phyloP scores from a whole-genome alignment of 2,888 invertebrate species.

The Abrostola triplasia region DNA sequence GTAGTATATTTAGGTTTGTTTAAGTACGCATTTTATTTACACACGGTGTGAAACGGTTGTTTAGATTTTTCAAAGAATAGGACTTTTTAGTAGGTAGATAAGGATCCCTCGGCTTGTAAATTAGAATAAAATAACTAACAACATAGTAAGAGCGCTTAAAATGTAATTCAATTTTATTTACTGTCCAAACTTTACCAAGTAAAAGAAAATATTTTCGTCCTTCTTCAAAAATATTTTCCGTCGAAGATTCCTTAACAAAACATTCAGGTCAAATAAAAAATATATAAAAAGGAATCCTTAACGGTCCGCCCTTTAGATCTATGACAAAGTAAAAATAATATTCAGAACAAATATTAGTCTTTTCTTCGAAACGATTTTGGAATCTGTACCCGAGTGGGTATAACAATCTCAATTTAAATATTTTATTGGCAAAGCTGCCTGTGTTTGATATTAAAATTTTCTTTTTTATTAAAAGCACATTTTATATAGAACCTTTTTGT shows the following conservation, averaged over 20 bases:
- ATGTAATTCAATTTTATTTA: too few species aligned
- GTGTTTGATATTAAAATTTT: background rate
- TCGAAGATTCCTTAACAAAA: background rate
- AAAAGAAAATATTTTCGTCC: background rate
- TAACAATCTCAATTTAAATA: conserved; percentile 1
- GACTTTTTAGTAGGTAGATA: too few species aligned
- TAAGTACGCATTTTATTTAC: too few species aligned
- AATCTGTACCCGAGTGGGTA: background rate
- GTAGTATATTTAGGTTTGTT: too few species aligned
- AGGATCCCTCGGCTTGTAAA: too few species aligned
- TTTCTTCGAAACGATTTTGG: background rate
- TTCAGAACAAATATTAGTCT: conserved; percentile 7
- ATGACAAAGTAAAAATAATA: conserved; percentile 10
- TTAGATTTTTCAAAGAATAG: too few species aligned
- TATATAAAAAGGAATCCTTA: conserved; percentile 1
- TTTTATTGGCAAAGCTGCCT: background rate
- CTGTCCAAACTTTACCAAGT: background rate
- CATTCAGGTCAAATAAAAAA: conserved; percentile 2
- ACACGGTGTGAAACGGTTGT: too few species aligned
- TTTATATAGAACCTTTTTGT: too few species aligned
- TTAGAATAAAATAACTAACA: too few species aligned
- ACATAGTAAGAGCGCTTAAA: too few species aligned
- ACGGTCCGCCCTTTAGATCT: conserved; percentile 6
- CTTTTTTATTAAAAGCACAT: background rate
- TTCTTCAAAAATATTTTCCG: background rate